A percentile compares a stretch with the other conserved stretches of the same genome.
phyloP scores from a whole-genome alignment of 2,888 invertebrate genomes.

The Lithosia quadra region DNA sequence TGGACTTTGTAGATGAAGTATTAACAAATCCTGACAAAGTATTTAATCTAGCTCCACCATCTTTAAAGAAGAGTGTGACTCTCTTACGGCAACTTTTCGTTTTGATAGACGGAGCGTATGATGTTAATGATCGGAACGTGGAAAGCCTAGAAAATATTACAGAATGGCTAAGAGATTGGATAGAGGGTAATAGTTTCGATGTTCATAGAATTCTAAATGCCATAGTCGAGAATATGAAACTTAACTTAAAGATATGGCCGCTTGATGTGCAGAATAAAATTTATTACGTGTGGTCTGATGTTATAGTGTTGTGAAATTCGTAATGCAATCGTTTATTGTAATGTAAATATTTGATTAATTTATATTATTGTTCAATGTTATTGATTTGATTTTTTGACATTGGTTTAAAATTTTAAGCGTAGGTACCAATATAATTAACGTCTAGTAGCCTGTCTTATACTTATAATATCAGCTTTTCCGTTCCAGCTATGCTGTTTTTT shows the following conservation, averaged over 20 bases:
- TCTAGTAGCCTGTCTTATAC: too few relatives aligned
- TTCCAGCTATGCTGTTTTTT: too few relatives aligned
- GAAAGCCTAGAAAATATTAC: constrained; percentile 54
- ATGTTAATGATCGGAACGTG: constrained; percentile 54
- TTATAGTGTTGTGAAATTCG: constrained; percentile 41
- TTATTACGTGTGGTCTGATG: constrained; percentile 56
- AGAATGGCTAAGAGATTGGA: constrained; percentile 46
- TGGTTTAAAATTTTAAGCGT: not conserved
- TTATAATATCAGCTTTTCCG: too few relatives aligned
- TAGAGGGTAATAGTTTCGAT: constrained; percentile 41
- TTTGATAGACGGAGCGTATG: constrained; percentile 58
- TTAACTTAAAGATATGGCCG: constrained; percentile 63
- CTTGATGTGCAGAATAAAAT: constrained; percentile 55
- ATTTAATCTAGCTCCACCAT: constrained; percentile 45
- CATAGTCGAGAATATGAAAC: constrained; percentile 58
- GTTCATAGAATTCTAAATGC: constrained; percentile 47
- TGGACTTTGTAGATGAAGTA: constrained; percentile 67
- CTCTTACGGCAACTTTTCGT: constrained; percentile 54
- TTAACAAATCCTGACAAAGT: constrained; percentile 55
- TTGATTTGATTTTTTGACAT: not conserved
- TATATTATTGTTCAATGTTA: not conserved
- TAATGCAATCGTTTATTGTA: not conserved
- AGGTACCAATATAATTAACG: too few relatives aligned
- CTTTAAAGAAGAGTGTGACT: constrained; percentile 47
- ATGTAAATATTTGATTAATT: constrained; percentile 1